These are phyloP conservation scores for Anoura caudifer DNA, from an alignment of 2,113 vertebrate genomes.

Conservation along the genomic window DNA sequence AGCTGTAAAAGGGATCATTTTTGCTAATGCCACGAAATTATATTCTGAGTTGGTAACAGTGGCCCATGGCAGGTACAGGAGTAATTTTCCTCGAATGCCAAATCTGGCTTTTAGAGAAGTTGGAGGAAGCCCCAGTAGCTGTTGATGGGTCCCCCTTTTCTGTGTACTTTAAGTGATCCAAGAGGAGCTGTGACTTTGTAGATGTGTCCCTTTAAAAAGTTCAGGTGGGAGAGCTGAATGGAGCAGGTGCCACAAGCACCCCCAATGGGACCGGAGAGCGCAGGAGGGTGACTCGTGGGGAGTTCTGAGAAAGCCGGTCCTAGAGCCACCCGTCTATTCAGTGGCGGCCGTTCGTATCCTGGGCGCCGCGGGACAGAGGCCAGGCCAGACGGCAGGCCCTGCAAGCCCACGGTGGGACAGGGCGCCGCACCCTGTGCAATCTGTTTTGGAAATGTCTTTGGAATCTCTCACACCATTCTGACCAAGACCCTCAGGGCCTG, in stretches of 20 bases:
- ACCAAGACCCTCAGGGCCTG: neutral
- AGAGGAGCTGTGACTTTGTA: neutral
- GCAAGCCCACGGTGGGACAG: neutral
- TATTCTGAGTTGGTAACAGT: slow-evolving; percentile 1
- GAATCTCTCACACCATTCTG: neutral
- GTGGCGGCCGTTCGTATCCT: rapidly evolving
- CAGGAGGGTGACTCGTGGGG: rapidly evolving
- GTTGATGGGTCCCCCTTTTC: neutral
- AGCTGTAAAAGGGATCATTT: slow-evolving; percentile 47
- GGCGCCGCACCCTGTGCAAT: rapidly evolving
- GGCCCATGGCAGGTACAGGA: neutral
- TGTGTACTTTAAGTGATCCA: neutral
- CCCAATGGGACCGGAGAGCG: rapidly evolving
- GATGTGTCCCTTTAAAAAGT: neutral
- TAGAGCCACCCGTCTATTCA: rapidly evolving
- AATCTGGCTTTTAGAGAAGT: slow-evolving; percentile 35
- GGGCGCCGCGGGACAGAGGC: neutral
- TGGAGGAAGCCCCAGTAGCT: neutral
- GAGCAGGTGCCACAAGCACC: neutral
- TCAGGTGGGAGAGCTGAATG: neutral
- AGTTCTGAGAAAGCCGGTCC: too few species aligned
- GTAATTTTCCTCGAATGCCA: neutral
- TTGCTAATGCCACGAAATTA: slow-evolving; percentile 50
- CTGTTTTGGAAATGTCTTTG: neutral
- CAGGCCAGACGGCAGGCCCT: neutral